Conservation (phyloP, 2,797 vertebrate genomes). For the Microcaecilia unicolor region DNA sequence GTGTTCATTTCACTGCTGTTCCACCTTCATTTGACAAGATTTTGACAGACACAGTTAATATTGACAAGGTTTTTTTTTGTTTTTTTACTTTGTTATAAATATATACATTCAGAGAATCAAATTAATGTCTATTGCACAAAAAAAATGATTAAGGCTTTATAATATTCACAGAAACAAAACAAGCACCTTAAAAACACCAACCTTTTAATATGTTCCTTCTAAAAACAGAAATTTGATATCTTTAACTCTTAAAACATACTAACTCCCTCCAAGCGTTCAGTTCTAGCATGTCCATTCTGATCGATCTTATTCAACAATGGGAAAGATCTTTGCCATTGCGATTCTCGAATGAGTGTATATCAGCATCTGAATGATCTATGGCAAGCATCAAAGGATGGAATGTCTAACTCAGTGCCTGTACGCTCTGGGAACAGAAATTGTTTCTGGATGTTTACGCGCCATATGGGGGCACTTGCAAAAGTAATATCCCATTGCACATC, state of each 20-base stretch:
- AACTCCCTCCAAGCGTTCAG: conserved; percentile 26
- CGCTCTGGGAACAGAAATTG: too few species aligned
- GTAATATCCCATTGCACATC: conserved; percentile 10
- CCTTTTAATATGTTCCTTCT: conserved; percentile 39
- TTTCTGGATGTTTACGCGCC: too few species aligned
- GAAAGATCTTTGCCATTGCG: too few species aligned
- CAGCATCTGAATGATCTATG: too few species aligned
- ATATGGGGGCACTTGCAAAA: not conserved
- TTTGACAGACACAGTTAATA: conserved; percentile 46
- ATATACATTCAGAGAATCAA: conserved; percentile 66
- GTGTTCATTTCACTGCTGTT: too few species aligned
- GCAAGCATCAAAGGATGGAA: too few species aligned
- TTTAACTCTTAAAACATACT: conserved; percentile 34
- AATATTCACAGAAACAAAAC: conserved; percentile 65
- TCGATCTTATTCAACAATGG: too few species aligned
- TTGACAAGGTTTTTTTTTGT: conserved; percentile 55
- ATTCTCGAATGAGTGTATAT: too few species aligned
- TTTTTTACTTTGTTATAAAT: conserved; percentile 58
- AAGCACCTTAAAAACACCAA: conserved; percentile 63
- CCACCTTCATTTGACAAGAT: too few species aligned
- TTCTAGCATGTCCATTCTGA: too few species aligned
- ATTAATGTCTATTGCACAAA: conserved; percentile 67
- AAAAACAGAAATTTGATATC: conserved; percentile 32
- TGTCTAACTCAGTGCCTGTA: too few species aligned
- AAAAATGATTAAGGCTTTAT: conserved; percentile 66